Evolutionary conservation across 2,113 vertebrate species (phyloP).

Genomic region (Murina feae): DNA sequence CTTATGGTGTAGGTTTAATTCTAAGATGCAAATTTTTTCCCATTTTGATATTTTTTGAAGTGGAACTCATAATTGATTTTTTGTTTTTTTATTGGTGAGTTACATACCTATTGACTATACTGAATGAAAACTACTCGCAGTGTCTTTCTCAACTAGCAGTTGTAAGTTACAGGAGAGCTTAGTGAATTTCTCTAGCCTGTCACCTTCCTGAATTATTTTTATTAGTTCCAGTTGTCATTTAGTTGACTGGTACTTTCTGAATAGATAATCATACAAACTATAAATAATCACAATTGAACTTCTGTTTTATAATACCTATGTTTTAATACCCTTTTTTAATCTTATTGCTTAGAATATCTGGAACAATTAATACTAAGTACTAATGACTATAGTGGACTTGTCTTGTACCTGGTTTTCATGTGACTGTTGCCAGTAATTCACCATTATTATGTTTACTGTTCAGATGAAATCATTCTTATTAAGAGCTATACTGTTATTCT

Average conservation of each 20-base stretch:
- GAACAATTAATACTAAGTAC: neutral
- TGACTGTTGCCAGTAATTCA: neutral
- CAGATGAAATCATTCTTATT: neutral
- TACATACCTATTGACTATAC: neutral
- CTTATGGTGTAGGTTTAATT: neutral
- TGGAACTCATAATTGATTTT: neutral
- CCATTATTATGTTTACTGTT: neutral
- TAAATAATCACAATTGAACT: neutral
- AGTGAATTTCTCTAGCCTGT: neutral
- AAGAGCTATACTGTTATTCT: neutral
- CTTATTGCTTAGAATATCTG: neutral
- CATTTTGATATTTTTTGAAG: conserved; percentile 19
- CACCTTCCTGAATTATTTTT: neutral
- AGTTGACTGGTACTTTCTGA: neutral
- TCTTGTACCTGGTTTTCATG: neutral
- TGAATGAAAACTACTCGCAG: neutral
- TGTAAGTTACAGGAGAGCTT: neutral
- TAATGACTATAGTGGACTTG: neutral
- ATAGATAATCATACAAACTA: neutral
- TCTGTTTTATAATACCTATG: neutral
- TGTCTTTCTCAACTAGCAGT: neutral
- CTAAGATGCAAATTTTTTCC: neutral
- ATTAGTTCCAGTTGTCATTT: neutral
- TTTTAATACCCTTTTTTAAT: conserved; percentile 14
- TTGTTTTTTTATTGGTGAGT: neutral